Evolutionary conservation across 1,140 invertebrate genomes (phyloP).

Genomic region (Panulirus ornatus): DNA sequence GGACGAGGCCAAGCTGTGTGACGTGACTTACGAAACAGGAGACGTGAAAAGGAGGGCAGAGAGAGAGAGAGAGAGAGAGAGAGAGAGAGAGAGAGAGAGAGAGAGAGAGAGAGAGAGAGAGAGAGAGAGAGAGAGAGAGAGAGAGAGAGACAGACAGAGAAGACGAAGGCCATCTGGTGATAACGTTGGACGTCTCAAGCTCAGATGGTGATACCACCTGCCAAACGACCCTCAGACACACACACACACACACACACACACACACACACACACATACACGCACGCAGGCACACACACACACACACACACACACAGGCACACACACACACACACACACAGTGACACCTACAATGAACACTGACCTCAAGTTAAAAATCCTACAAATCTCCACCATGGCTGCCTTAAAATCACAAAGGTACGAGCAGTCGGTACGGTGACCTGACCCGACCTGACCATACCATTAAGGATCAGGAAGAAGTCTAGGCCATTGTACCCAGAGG

Average conservation of each 20-base stretch:
- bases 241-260: background rate
- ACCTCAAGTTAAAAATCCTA: too few species aligned
- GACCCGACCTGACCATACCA: too few species aligned
- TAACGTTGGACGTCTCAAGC: too few species aligned
- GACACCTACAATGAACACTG: too few species aligned
- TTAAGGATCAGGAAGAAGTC: too few species aligned
- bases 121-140: conserved; percentile 35
- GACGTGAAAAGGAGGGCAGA: background rate
- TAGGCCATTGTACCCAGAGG: too few species aligned
- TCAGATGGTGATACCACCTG: background rate
- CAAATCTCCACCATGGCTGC: too few species aligned
- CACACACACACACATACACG: background rate
- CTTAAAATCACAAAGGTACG: too few species aligned
- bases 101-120: conserved; percentile 7
- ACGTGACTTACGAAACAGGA: too few species aligned
- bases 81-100: background rate
- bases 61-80: background rate
- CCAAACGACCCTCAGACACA: background rate
- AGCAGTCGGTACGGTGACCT: too few species aligned
- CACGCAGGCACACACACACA: background rate
- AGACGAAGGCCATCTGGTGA: background rate
- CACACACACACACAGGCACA: background rate
- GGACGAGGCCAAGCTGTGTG: background rate
- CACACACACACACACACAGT: background rate
- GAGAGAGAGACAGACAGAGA: conserved; percentile 9